phyloP scores from a whole-genome alignment of 2,113 vertebrate genomes.

The Cyprinodon variegatus region DNA sequence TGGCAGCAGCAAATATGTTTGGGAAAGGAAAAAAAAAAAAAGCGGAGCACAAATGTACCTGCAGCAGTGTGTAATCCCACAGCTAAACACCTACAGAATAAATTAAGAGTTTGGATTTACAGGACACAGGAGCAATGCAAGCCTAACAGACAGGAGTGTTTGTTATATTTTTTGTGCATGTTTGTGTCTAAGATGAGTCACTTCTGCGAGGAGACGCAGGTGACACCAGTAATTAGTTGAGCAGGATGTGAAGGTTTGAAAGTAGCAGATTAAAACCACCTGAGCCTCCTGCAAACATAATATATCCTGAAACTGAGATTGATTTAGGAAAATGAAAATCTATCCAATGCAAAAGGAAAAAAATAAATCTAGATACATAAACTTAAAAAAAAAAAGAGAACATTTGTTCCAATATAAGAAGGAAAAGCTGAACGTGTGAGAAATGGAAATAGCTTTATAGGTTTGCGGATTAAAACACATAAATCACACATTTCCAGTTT shows the following conservation, averaged over 20 bases:
- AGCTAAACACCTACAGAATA: conserved; percentile 5
- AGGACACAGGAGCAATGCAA: background rate
- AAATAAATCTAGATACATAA: background rate
- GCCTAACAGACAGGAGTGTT: background rate
- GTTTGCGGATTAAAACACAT: background rate
- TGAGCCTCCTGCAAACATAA: conserved; percentile 2
- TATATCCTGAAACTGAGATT: background rate
- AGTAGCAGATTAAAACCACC: conserved; percentile 27
- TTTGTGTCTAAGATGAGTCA: conserved; percentile 36
- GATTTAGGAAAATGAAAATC: background rate
- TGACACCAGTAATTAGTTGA: no score
- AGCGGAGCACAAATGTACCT: conserved; percentile 13
- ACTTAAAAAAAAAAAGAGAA: background rate
- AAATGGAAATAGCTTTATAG: background rate
- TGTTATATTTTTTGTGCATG: conserved; percentile 1
- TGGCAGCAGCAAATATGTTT: background rate
- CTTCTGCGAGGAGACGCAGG: background rate
- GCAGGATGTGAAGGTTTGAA: conserved; percentile 34
- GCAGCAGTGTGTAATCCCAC: background rate
- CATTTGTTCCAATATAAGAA: background rate
- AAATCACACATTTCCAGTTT: no score
- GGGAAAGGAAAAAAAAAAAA: conserved; percentile 14
- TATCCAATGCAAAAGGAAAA: background rate
- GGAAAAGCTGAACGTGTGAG: background rate
- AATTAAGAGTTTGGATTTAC: conserved; percentile 12